Percentiles rank a stretch among this genome's conserved stretches.
Evolutionary conservation across 1,140 invertebrate genomes (phyloP).

Genomic region (Hylaeus anthracinus): DNA sequence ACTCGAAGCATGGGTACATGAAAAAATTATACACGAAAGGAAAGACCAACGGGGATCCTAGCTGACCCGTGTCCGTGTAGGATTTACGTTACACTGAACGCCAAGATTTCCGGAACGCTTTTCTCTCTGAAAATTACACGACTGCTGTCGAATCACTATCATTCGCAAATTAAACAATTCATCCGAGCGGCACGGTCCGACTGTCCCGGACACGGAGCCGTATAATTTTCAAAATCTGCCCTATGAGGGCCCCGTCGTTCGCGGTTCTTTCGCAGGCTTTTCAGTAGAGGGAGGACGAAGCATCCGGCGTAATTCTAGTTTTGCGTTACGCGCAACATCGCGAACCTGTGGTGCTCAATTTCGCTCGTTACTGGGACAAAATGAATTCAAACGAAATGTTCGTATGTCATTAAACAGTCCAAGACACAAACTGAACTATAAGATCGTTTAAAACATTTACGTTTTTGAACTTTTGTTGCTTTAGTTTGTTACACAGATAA

Average conservation of each 20-base stretch:
- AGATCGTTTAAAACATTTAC: no score
- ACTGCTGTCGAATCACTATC: background rate
- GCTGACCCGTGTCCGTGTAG: background rate
- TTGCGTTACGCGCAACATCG: constrained; percentile 32
- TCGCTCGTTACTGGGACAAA: no score
- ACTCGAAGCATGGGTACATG: no score
- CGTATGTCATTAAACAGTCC: no score
- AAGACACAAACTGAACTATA: no score
- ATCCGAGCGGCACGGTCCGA: constrained; percentile 2
- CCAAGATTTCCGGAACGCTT: background rate
- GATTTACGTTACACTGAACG: background rate
- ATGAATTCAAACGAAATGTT: no score
- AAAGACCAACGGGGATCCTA: no score
- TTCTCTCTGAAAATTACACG: background rate
- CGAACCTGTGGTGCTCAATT: no score
- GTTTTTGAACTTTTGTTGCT: no score
- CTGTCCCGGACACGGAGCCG: background rate
- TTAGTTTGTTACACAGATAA: no score
- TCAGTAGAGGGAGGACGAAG: background rate
- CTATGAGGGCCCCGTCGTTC: background rate
- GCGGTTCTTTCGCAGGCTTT: constrained; percentile 18
- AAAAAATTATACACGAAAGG: no score
- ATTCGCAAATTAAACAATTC: constrained; percentile 4
- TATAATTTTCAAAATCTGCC: constrained; percentile 22
- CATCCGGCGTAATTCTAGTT: constrained; percentile 35